Base-by-base conservation (phyloP, 2,113 vertebrate genomes). In the Lamprotornis superbus region DNA sequence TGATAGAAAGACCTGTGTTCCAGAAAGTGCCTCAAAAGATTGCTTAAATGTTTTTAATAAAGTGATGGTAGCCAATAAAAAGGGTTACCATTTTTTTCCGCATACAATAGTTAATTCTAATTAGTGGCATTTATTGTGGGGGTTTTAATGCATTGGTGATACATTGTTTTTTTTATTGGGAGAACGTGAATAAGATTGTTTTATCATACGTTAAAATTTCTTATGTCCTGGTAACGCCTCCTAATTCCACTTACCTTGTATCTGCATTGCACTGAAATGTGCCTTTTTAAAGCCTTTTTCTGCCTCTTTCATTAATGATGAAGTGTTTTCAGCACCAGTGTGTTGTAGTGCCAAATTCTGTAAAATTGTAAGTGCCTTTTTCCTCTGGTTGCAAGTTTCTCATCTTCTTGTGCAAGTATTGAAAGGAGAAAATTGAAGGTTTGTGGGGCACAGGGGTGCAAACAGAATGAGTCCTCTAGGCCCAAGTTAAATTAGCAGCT, bases 61-160 rank as follows among this genome's bases (percentile, higher is more conserved):
- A 59, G 56, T 25, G 12, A 20, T 64, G 16, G 39, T 65, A 70
- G 35, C 67, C 52, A 60, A 13, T 39, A 27, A 49, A 60, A 70
- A n/a, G 2, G 1, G 3, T 76, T 53, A 37, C 3, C 0, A 0
- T 15, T 37, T 59, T 57, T 85, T 24, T 50, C 11, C 35, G 28
- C 44, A 9, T 14, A 5, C 28, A 50, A 18, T 23, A 71, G 23
- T 49, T 86, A 53, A 25, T 63, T 30, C 24, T 20, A n/a, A n/a
- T 82, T 27, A 20, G 6, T 57, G 27, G 4, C 37, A 15, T 42
- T 55, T 40, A 24, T 39, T 52, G 10, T 1, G 2, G 17, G 11
- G 11, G 2, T 1, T 84, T 60, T 44, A 74, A 30, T 31, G 19
- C 11, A 2, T 37, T 70, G 9, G 11, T 49, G 18, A 6, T 46